These are phyloP conservation scores for Mechanitis mazaeus DNA, from an alignment of 2,888 invertebrate genomes.

Conservation along the genomic window DNA sequence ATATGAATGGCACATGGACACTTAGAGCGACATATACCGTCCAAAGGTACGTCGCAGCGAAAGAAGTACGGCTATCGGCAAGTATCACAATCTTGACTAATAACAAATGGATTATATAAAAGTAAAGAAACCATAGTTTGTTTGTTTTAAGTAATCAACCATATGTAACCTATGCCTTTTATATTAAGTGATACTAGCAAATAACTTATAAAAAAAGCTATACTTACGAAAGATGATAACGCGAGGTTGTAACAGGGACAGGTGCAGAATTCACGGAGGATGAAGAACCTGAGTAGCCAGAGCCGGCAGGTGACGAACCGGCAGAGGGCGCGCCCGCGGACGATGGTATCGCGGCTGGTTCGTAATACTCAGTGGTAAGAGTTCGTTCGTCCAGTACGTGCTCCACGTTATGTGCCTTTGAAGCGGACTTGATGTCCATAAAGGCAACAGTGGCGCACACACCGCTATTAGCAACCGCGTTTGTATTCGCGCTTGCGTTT, in stretches of 20 bases:
- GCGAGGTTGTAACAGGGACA: constrained; percentile 56
- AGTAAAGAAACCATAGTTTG: neutral
- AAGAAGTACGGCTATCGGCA: constrained; percentile 25
- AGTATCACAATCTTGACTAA: constrained; percentile 18
- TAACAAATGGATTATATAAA: too few relatives aligned
- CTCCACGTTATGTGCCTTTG: constrained; percentile 94
- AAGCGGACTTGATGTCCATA: constrained; percentile 97
- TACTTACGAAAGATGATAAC: constrained; percentile 72
- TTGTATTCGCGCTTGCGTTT: constrained; percentile 72
- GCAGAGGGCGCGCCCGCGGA: constrained; percentile 74
- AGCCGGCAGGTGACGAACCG: constrained; percentile 74
- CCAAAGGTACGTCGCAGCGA: constrained; percentile 34
- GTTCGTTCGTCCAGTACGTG: constrained; percentile 91
- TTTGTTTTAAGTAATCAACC: neutral
- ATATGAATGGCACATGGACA: constrained; percentile 28
- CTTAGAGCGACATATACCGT: constrained; percentile 36
- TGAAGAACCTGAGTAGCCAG: constrained; percentile 80
- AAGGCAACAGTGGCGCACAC: constrained; percentile 94
- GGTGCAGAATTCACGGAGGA: constrained; percentile 76
- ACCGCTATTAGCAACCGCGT: constrained; percentile 77
- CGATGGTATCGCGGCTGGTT: constrained; percentile 86
- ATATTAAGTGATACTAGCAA: constrained; percentile 34
- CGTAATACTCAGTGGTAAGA: constrained; percentile 94
- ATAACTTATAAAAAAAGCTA: constrained; percentile 34
- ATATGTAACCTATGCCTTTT: neutral